Evolutionary conservation across 1,140 invertebrate genomes (phyloP), one percentile per base, ranked within the genome.

Genomic region (Drosophila sechellia): DNA sequence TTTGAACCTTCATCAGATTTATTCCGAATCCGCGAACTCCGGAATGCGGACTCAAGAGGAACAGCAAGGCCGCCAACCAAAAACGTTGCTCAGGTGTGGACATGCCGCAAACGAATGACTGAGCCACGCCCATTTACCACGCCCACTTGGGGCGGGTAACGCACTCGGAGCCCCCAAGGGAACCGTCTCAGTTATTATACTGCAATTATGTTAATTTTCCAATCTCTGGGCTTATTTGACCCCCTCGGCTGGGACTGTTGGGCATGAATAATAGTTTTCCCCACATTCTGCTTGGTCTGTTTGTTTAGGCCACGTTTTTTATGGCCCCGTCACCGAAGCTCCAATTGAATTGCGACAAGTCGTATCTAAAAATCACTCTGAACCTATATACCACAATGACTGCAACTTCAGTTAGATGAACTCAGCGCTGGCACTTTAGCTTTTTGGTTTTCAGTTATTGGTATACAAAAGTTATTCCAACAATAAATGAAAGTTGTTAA

Each of bases 131-230:
- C 59, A 34, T 5, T n/a, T n/a, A 13, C 22, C 39, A 63, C 72
- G 54, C 55, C 50, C 37, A 34, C 52, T 5, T 11, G 15, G 46
- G 64, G 59, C 59, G 58, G 45, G 53, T 20, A 43, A 61, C 59
- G 43, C 57, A 57, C 49, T 61, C 42, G 15, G n/a, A 45, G 37
- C 39, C 81, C 66, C 81, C 60, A 79, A 34, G 58, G 15, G 59
- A 46, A 43, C 31, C 12, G 8, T 20, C 53, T 46, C 42, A 25
- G 64, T 68, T 71, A 78, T 87, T 87, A 87, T 79, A 87, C 77
- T 58, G 56, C 79, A 87, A 86, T 86, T 86, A 87, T 87, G 79
- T 66, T 86, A 78, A 86, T 87, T 83, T 52, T 83, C 74, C 65
- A 72, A 79, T 76, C 68, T 60, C 40, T 76, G 35, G 37, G 3